These are phyloP conservation scores for Characodon lateralis DNA, from an alignment of 2,797 vertebrate species.

Conservation along the genomic window DNA sequence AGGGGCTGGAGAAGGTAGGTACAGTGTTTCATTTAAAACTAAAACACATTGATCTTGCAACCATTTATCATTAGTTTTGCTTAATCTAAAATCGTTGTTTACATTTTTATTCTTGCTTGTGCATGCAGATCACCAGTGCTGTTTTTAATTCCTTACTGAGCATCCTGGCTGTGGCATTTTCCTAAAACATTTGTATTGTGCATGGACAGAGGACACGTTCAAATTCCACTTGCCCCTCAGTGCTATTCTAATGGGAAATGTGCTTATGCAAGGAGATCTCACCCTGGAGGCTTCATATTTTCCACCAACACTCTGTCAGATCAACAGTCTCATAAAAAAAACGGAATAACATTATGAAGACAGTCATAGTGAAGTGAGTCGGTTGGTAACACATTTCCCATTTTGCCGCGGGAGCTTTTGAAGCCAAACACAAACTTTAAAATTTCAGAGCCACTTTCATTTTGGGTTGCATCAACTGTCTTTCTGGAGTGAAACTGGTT, in stretches of 20 bases:
- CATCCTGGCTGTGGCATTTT: constrained; percentile 47
- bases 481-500: constrained; percentile 35
- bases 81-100: constrained; percentile 11
- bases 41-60: constrained; percentile 46
- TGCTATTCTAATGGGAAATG: constrained; percentile 79
- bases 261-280: constrained; percentile 77
- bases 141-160: constrained; percentile 39
- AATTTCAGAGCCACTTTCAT: constrained; percentile 52
- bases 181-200: constrained; percentile 52
- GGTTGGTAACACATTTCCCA: constrained; percentile 68
- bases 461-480: constrained; percentile 42
- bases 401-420: constrained; percentile 62
- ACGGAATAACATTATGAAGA: constrained; percentile 74
- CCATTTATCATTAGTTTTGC: constrained; percentile 37
- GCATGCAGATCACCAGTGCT: neutral
- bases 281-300: constrained; percentile 73
- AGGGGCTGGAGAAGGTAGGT: constrained; percentile 9
- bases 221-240: constrained; percentile 73
- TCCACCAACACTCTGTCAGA: constrained; percentile 70
- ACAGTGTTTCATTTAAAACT: constrained; percentile 41
- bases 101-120: constrained; percentile 25
- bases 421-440: constrained; percentile 63
- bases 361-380: constrained; percentile 67
- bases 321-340: constrained; percentile 73
- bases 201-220: constrained; percentile 55